Evolutionary conservation across 1,140 invertebrate genomes (phyloP).

Genomic region (Dendroctonus ponderosae): DNA sequence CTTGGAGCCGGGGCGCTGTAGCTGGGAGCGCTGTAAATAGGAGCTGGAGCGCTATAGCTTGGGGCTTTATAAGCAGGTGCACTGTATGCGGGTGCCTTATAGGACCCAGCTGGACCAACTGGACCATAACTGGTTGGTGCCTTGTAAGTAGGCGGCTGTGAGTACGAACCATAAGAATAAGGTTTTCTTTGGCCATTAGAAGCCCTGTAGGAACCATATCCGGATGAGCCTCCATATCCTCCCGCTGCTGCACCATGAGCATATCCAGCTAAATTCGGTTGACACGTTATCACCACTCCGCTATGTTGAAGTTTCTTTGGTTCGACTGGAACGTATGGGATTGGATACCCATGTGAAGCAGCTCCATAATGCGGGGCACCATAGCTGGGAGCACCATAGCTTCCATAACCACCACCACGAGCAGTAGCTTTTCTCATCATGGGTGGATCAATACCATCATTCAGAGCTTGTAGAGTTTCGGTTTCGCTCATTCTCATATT

Average conservation of each 20-base stretch:
- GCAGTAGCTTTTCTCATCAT: slow-evolving; percentile 20
- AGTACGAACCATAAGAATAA: slow-evolving; percentile 30
- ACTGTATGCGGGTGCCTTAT: slow-evolving; percentile 24
- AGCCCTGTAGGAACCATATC: slow-evolving; percentile 31
- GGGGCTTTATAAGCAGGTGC: slow-evolving; percentile 24
- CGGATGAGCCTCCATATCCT: slow-evolving; percentile 28
- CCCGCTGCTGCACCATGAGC: slow-evolving; percentile 34
- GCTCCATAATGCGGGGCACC: not conserved
- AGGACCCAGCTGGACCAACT: slow-evolving; percentile 26
- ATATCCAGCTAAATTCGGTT: slow-evolving; percentile 48
- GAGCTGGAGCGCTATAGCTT: slow-evolving; percentile 31
- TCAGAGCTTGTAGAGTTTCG: slow-evolving; percentile 11
- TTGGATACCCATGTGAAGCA: not conserved
- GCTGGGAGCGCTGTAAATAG: not conserved
- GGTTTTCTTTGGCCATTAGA: slow-evolving; percentile 25
- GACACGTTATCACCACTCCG: slow-evolving; percentile 49
- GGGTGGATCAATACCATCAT: slow-evolving; percentile 12
- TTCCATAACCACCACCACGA: slow-evolving; percentile 11
- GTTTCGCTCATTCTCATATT: slow-evolving; percentile 14
- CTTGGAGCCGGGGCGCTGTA: slow-evolving; percentile 24
- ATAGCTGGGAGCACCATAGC: slow-evolving; percentile 26
- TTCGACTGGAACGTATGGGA: slow-evolving; percentile 16
- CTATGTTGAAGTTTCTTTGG: slow-evolving; percentile 36
- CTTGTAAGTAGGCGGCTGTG: slow-evolving; percentile 24
- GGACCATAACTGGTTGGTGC: slow-evolving; percentile 20